Percentiles rank a stretch among this genome's conserved stretches.
Conservation (phyloP, 2,797 vertebrate genomes). For the Chrosomus eos region DNA sequence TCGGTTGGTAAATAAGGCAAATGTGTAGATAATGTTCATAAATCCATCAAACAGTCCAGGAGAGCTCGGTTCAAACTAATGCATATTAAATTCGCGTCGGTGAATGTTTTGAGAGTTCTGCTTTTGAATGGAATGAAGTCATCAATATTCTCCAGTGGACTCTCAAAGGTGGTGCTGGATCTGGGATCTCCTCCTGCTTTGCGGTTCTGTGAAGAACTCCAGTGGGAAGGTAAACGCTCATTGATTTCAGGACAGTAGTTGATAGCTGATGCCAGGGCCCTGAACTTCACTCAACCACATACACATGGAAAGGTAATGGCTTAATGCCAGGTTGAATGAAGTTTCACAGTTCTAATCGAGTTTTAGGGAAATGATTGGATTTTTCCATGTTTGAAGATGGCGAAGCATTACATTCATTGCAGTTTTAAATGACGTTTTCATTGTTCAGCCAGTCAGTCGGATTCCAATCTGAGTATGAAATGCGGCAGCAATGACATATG, state of each 20-base stretch:
- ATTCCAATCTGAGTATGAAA: not conserved
- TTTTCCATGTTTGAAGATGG: not conserved
- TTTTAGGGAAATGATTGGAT: not conserved
- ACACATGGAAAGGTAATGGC: not conserved
- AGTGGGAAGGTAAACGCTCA: slow-evolving; percentile 60
- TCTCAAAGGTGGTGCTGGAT: slow-evolving; percentile 19
- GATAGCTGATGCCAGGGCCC: not conserved
- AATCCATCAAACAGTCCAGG: not conserved
- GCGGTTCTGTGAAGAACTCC: slow-evolving; percentile 48
- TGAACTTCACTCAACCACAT: slow-evolving; percentile 10
- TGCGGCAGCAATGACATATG: not conserved
- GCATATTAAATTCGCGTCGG: not conserved
- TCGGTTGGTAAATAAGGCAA: not conserved
- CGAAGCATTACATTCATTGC: not conserved
- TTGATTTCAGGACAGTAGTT: not conserved
- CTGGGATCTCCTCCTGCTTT: slow-evolving; percentile 42
- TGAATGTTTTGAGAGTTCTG: not conserved
- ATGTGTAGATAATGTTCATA: not conserved
- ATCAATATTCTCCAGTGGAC: slow-evolving; percentile 12
- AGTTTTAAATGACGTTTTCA: not conserved
- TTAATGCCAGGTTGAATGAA: not conserved
- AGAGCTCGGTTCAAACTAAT: not conserved
- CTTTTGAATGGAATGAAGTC: slow-evolving; percentile 7
- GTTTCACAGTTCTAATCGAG: not conserved
- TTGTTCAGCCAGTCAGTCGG: not conserved